Evolutionary conservation across 2,888 invertebrate genomes (phyloP), one percentile per base, ranked within the genome.

Genomic region (Ferdinandea cuprea): DNA sequence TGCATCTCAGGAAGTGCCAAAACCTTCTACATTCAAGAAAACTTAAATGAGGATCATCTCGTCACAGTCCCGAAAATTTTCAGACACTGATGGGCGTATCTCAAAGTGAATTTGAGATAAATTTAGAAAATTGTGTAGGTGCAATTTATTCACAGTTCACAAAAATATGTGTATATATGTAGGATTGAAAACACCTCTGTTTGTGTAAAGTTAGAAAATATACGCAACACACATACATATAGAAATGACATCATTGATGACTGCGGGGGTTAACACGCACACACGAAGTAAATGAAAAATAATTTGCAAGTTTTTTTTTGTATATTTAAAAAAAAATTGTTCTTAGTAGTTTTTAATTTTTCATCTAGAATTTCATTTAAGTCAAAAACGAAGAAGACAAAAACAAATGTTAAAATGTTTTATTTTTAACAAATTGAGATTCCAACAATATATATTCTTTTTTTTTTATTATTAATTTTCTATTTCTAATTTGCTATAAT

Each of bases 91-190:
- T 56, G 74, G 63, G 72, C 72, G 77, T 65, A 52, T 35, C 50
- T 71, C 25, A 21, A 48, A 44, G 3, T 25, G 35, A 56, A 65
- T 32, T 9, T 30, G 48, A 35, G 80, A 69, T 86, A 86, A 74
- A 85, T 59, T 84, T 86, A 86, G 81, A 66, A 77, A 21, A 71
- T 61, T 83, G 85, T 85, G 86, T 86, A 85, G 85, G 86, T 85
- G 84, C 84, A 85, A 76, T 72, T 72, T 76, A 61, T 78, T 50
- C 66, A 50, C 50, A 63, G 69, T 59, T 74, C 42, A 69, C 9
- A 52, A 52, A 59, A 56, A 44, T 72, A 40, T 68, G 25, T 61
- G 25, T 40, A 68, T 61, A 42, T 63, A 28, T 61, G 30, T 56
- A 42, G 40, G 63, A 56, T 11, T 15, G 9, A 54, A 44, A 81